Conservation (phyloP, 2,797 vertebrate species). For the Masticophis lateralis region DNA sequence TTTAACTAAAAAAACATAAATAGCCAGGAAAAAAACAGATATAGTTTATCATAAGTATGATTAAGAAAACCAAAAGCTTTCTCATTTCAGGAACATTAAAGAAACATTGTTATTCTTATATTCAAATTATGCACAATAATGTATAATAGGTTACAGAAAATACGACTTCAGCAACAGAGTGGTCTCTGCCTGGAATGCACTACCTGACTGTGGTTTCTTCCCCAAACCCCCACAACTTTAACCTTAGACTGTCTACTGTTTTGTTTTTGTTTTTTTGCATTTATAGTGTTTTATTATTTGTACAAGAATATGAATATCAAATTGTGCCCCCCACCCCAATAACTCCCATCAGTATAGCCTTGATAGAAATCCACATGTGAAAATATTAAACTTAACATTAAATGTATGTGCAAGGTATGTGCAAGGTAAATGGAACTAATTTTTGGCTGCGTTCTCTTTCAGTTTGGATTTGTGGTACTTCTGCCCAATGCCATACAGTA, state of each 20-base stretch:
- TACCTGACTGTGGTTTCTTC: too few relatives aligned
- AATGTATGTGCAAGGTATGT: constrained; percentile 26
- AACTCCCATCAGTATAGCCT: constrained; percentile 26
- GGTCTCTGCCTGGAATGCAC: too few relatives aligned
- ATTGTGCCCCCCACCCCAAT: constrained; percentile 2
- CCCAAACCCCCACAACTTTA: too few relatives aligned
- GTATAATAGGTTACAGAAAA: constrained; percentile 23
- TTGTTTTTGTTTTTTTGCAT: too few relatives aligned
- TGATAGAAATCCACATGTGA: constrained; percentile 32
- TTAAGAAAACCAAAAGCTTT: constrained; percentile 36
- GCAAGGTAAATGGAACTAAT: constrained; percentile 40
- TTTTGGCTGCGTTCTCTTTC: constrained; percentile 7
- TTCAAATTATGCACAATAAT: constrained; percentile 65
- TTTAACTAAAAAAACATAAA: background rate
- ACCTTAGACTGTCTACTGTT: too few relatives aligned
- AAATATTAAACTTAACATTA: constrained; percentile 36
- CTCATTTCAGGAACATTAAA: constrained; percentile 53
- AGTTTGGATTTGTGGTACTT: constrained; percentile 68
- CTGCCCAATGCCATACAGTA: constrained; percentile 86
- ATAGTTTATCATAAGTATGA: constrained; percentile 7
- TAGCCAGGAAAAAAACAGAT: background rate
- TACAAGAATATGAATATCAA: background rate
- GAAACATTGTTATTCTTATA: constrained; percentile 64
- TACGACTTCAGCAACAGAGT: too few relatives aligned
- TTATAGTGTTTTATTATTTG: background rate